A percentile compares a stretch with the other conserved stretches of the same genome.
phyloP scores from a whole-genome alignment of 2,113 vertebrate species.

The Coturnix japonica region DNA sequence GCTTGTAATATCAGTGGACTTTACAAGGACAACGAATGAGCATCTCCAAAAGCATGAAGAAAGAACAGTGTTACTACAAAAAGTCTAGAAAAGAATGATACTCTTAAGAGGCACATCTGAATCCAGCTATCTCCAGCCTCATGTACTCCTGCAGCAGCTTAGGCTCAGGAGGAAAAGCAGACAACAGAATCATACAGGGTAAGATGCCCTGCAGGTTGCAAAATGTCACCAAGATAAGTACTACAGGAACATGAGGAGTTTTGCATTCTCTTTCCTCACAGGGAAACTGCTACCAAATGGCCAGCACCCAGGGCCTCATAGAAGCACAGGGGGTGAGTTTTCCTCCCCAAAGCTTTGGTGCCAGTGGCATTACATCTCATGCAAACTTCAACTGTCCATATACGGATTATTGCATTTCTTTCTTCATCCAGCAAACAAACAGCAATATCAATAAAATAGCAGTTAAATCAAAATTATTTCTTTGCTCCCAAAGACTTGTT shows the following conservation, averaged over 20 bases:
- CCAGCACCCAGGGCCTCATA: fast-evolving
- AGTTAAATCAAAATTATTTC: not conserved
- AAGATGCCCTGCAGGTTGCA: not conserved
- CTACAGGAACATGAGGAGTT: not conserved
- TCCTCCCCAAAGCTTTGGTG: not conserved
- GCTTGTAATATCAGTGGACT: not conserved
- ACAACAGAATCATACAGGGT: not conserved
- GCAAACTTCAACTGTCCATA: not conserved
- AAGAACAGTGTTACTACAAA: not conserved
- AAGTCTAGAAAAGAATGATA: not conserved
- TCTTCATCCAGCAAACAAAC: not conserved
- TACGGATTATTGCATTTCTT: not conserved
- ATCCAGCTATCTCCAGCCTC: not conserved
- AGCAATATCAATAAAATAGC: not conserved
- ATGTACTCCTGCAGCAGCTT: not conserved
- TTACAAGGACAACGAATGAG: not conserved
- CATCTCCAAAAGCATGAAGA: not conserved
- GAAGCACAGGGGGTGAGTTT: not conserved
- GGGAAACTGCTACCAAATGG: not conserved
- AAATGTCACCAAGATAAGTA: not conserved
- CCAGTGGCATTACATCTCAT: not conserved
- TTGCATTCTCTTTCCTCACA: not conserved
- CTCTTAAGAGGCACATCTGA: not conserved
- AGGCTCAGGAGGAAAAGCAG: not conserved
- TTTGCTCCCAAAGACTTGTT: not conserved